Evolutionary conservation across 2,113 vertebrate species (phyloP).

Genomic region (Narcine bancroftii): DNA sequence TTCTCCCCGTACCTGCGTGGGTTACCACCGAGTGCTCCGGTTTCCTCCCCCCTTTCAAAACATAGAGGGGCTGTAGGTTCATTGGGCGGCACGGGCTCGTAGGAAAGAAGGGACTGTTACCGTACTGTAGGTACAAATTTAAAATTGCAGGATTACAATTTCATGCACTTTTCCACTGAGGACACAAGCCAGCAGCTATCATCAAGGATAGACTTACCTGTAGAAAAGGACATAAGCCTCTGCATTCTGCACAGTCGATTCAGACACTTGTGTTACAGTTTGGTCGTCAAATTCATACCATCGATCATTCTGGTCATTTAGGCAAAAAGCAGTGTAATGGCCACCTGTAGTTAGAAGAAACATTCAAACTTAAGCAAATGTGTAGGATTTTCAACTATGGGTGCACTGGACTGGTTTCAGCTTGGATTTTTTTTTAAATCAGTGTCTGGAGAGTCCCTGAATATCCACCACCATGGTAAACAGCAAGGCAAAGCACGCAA

Average conservation of each 20-base stretch:
- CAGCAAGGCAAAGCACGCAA: too few species aligned
- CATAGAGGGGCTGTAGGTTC: too few species aligned
- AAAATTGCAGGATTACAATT: background rate
- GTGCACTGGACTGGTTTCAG: conserved; percentile 37
- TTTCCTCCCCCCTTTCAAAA: too few species aligned
- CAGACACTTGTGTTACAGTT: conserved; percentile 89
- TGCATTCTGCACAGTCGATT: conserved; percentile 87
- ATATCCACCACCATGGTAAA: background rate
- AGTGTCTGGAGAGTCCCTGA: background rate
- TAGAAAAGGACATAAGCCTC: conserved; percentile 98
- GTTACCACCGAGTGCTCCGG: too few species aligned
- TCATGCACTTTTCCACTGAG: background rate
- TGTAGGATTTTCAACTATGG: background rate
- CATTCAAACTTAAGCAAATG: background rate
- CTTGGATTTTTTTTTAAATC: too few species aligned
- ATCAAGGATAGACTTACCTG: conserved; percentile 59
- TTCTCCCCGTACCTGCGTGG: too few species aligned
- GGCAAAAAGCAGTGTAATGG: conserved; percentile 93
- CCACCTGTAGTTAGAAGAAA: conserved; percentile 63
- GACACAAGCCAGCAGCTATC: background rate
- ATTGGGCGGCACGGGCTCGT: too few species aligned
- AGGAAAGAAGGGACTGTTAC: too few species aligned
- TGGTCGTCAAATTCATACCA: conserved; percentile 99
- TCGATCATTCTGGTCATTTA: conserved; percentile 81
- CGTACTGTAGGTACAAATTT: too few species aligned